Evolutionary conservation across 2,888 invertebrate genomes (phyloP).

Genomic region (Diarsia brunnea): DNA sequence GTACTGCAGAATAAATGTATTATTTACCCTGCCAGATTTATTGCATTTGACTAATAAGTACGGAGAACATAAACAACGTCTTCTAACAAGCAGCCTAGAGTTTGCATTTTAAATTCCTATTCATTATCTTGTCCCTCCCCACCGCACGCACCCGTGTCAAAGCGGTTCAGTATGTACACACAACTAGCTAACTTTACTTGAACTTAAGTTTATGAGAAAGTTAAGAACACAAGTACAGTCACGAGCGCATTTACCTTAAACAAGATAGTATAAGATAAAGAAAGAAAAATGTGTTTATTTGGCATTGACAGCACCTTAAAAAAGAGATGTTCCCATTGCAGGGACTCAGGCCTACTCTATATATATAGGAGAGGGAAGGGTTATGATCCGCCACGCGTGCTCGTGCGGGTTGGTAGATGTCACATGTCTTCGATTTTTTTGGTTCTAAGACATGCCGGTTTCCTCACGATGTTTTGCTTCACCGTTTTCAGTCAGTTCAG

Average conservation of each 20-base stretch:
- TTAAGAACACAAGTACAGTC: slow-evolving; percentile 37
- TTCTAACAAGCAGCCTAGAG: neutral
- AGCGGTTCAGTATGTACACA: slow-evolving; percentile 37
- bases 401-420: too few relatives aligned
- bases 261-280: neutral
- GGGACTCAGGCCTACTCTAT: too few relatives aligned
- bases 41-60: neutral
- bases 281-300: too few relatives aligned
- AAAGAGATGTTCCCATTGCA: too few relatives aligned
- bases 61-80: neutral
- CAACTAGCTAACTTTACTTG: slow-evolving; percentile 33
- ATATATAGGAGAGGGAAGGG: too few relatives aligned
- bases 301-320: too few relatives aligned
- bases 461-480: too few relatives aligned
- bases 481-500: too few relatives aligned
- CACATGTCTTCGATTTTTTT: too few relatives aligned
- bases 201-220: slow-evolving; percentile 45
- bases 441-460: too few relatives aligned
- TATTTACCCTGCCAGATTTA: neutral
- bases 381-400: too few relatives aligned
- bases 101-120: slow-evolving; percentile 28
- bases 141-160: slow-evolving; percentile 22
- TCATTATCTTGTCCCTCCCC: slow-evolving; percentile 31
- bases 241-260: neutral
- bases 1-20: neutral